Evolutionary conservation across 2,113 vertebrate genomes (phyloP), one percentile per base, ranked within the genome.

Genomic region (Microcebus jonahi): DNA sequence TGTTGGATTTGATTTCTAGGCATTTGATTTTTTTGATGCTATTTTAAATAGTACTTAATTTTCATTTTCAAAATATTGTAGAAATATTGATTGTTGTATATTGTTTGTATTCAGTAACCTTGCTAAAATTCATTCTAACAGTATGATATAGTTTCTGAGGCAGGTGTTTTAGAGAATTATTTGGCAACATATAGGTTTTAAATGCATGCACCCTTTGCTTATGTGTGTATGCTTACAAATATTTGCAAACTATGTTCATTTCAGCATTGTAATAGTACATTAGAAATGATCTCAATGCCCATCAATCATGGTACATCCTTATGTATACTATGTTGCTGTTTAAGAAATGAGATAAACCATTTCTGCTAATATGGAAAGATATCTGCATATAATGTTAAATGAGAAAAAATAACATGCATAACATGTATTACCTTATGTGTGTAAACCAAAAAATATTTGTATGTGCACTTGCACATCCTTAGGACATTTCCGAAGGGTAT

Each of bases 211-310:
- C 50, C 29, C 23, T 53, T 91, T 91, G 71, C 85, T 70, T 90
- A 34, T 87, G 31, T 91, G 48, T 76, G 5, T 81, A 29, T 92
- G 36, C 63, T 70, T 39, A 92, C 18, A 36, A 48, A 55, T 59
- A 73, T 20, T n/a, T 85, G 48, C 85, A 90, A 61, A 81, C 53
- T 95, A 53, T 21, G 59, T 90, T 73, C 13, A 86, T 85, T 86
- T 93, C 18, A 73, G 9, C 31, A 67, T 95, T 77, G 39, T 45
- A 70, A 8, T 92, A 79, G 83, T 55, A 92, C 42, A 90, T 90
- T 81, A 93, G 73, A 86, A 95, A 63, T 87, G 87, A 93, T 18
- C 65, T 67, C 68, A 93, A 86, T 68, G 57, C 48, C 67, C 29
- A 42, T 90, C 71, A 50, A 0, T 75, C n/a, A 34, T 57, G 53